Percentiles rank a stretch among this genome's conserved stretches.
Evolutionary conservation across 2,113 vertebrate genomes (phyloP).

Genomic region (Euleptes europaea): DNA sequence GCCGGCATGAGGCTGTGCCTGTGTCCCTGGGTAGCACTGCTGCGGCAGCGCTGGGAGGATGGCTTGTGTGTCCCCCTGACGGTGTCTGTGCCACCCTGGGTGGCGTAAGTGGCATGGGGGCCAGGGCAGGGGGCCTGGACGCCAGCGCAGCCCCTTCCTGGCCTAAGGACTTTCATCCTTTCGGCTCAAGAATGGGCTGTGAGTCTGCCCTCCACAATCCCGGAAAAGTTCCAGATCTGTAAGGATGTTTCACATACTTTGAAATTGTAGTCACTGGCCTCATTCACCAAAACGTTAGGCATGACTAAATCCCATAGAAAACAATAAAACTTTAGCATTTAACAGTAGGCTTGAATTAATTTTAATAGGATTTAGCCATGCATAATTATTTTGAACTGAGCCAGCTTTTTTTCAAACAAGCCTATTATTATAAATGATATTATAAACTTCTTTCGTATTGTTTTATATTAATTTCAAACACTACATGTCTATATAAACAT

Average conservation of each 20-base stretch:
- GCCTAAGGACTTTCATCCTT: no score
- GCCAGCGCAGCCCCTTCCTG: no score
- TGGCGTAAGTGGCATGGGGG: no score
- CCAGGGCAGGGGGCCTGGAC: no score
- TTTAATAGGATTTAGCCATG: background rate
- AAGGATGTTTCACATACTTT: background rate
- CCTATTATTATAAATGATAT: background rate
- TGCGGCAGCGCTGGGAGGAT: no score
- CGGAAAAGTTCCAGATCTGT: background rate
- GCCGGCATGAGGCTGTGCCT: no score
- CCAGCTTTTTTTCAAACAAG: background rate
- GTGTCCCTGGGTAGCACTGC: no score
- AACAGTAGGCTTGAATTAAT: background rate
- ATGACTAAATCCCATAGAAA: background rate
- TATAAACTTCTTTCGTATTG: background rate
- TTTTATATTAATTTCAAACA: background rate
- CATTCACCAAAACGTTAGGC: background rate
- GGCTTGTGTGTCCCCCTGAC: no score
- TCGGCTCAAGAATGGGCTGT: no score
- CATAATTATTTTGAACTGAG: background rate
- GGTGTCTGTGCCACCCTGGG: no score
- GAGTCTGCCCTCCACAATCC: background rate
- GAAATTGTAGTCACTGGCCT: background rate
- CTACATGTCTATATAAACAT: background rate
- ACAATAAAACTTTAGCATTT: background rate